Evolutionary conservation across 1,140 invertebrate genomes (phyloP), one percentile per base, ranked within the genome.

Genomic region (Galleria mellonella): DNA sequence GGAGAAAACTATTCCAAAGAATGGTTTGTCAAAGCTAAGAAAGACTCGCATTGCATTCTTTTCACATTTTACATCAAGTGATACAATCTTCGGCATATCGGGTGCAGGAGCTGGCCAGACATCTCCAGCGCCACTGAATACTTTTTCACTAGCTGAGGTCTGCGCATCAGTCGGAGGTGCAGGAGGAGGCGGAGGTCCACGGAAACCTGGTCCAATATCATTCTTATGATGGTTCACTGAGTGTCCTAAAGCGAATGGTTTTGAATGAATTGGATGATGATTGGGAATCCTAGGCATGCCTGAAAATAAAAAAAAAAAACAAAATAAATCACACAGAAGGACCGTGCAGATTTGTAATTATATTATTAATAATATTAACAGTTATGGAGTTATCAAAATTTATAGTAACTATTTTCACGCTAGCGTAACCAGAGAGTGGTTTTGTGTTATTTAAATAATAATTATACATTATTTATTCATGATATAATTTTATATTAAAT

Each of bases 41-140:
- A 94, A 96, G 1, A 97, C 95, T 71, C 96, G 92, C 96, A 98
- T 98, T 30, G 94, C 89, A 70, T 92, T 97, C 71, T 97, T 97
- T 79, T 97, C 96, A 79, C 96, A 98, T 76, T 97, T 96, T 0
- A 97, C 96, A 64, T 98, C 96, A 0, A 97, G 83, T 2, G 94
- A 94, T 2, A 95, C 91, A 39, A 97, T 97, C 83, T 96, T 96
- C 0, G 96, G 94, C 94, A 96, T 96, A 54, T 97, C 96, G 8
- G 90, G 92, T 2, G 91, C 90, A 0, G 91, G 90, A 0, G 90
- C 90, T 4, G 94, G 92, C 95, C 94, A 96, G 1, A 92, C 90
- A 42, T 96, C 94, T n/a, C 91, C 90, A 35, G 89, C 89, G 8
- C 76, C 81, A n/a, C 72, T 82, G 56, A 82, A 86, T 2, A 86